Conservation (phyloP, 2,113 vertebrate species). For the Bettongia penicillata region DNA sequence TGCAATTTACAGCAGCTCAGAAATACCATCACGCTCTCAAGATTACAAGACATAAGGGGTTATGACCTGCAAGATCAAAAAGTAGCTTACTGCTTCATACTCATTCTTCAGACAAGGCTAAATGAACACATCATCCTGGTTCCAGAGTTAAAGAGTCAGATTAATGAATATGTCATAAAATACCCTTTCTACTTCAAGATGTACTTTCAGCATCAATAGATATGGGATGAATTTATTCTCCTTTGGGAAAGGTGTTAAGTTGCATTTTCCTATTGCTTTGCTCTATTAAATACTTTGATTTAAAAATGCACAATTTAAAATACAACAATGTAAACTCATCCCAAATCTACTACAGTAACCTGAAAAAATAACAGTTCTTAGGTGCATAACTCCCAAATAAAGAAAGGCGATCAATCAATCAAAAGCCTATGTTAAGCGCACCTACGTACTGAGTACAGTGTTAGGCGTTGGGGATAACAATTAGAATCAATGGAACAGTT, state of each 20-base stretch:
- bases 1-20: background rate
- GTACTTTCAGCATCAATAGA: background rate
- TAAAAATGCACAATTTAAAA: background rate
- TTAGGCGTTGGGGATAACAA: background rate
- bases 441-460: background rate
- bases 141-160: background rate
- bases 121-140: background rate
- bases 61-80: background rate
- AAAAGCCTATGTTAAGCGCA: background rate
- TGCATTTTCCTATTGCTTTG: background rate
- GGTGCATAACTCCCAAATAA: background rate
- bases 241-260: background rate
- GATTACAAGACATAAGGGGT: background rate
- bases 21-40: background rate
- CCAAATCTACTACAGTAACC: background rate
- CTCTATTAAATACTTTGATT: background rate
- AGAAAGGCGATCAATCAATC: background rate
- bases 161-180: background rate
- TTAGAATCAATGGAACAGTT: background rate
- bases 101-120: background rate
- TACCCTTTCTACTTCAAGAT: background rate
- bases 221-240: background rate
- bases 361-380: background rate
- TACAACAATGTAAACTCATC: background rate
- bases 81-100: background rate